Percentiles rank a stretch among this genome's conserved stretches.
phyloP scores from a whole-genome alignment of 2,797 vertebrate species.

The Rhabdophis nuchalis region DNA sequence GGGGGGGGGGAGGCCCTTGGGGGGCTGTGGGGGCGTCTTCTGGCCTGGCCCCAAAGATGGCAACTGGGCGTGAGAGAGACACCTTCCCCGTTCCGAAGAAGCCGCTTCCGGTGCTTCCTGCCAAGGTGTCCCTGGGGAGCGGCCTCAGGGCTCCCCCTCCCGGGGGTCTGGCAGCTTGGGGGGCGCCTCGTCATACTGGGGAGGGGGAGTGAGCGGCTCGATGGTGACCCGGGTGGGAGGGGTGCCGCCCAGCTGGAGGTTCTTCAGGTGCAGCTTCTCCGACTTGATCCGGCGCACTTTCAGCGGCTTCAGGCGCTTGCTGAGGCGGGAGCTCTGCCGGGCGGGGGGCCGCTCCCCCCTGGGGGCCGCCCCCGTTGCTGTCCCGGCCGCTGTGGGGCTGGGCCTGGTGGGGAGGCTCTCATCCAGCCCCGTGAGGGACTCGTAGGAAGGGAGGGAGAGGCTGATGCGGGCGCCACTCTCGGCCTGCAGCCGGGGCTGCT shows the following conservation, averaged over 20 bases:
- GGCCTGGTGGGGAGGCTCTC: slow-evolving; percentile 37
- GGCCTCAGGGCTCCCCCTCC: slow-evolving; percentile 36
- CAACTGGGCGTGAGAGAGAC: neutral
- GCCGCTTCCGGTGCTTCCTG: neutral
- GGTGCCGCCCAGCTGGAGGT: slow-evolving; percentile 80
- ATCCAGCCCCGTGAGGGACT: slow-evolving; percentile 83
- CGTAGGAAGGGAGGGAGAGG: slow-evolving; percentile 88
- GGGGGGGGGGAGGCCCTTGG: no score
- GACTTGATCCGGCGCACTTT: slow-evolving; percentile 93
- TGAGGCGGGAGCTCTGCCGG: slow-evolving; percentile 77
- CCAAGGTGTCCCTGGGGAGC: neutral
- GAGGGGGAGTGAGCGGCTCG: slow-evolving; percentile 92
- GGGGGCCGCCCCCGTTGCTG: slow-evolving; percentile 8
- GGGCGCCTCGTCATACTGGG: slow-evolving; percentile 81
- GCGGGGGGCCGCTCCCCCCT: slow-evolving; percentile 13
- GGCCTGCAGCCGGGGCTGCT: slow-evolving; percentile 64
- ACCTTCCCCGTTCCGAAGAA: neutral
- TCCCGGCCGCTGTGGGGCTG: fast-evolving
- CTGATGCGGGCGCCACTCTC: slow-evolving; percentile 76
- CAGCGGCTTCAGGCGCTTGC: slow-evolving; percentile 82
- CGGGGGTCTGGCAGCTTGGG: slow-evolving; percentile 62
- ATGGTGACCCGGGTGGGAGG: slow-evolving; percentile 74
- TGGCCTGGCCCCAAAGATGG: neutral
- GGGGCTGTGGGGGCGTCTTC: no score
- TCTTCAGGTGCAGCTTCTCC: slow-evolving; percentile 91